Base-by-base conservation (phyloP, 1,140 invertebrate species). In the Lutraria rhynchaena region DNA sequence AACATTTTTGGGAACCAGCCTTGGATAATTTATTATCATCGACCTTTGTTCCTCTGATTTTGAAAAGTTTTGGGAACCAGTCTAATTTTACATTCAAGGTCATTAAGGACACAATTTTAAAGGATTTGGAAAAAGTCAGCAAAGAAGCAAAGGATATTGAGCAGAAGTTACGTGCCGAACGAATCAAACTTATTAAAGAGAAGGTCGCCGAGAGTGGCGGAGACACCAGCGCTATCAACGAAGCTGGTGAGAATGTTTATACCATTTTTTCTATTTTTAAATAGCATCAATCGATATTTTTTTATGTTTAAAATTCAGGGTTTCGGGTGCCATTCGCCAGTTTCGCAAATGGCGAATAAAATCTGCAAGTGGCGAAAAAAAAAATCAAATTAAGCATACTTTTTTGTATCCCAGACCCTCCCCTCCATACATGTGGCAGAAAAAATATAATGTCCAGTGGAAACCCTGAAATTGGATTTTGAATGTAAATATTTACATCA, bases 171-270 rank as follows among this genome's bases (percentile, higher is more conserved):
- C 78, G 92, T 31, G 77, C 83, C 27, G 93, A 93, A 81, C 82
- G 93, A 65, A 86, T 93, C 29, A 83, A 85, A 58, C 83, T 93
- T 24, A 92, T 93, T 35, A 88, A 88, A 29, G 89, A 91, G 51
- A 82, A 85, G 35, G 74, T 87, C 0, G 86, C 85, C 31, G 70
- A 83, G 60, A 81, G 37, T 61, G 77, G 77, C 3, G 77, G 77
- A 1, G 81, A 89, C 1, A 75, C 83, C 7, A 55, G 24, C 17
- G 73, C 22, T 5, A 27, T 82, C 17, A 75, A 82, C 44, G 46
- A 85, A n/a, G 37, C 69, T 58, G 49, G 67, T 81, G 44, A 41
- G 37, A 11, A 11, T 49, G 11, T 49, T 49, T 49, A 11, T 49
- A 11, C 19, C 19, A 11, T 49, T 49, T 49, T 49, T 49, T 49